phyloP scores from a whole-genome alignment of 2,797 vertebrate genomes.

The Lepidocolaptes lacrymiger region DNA sequence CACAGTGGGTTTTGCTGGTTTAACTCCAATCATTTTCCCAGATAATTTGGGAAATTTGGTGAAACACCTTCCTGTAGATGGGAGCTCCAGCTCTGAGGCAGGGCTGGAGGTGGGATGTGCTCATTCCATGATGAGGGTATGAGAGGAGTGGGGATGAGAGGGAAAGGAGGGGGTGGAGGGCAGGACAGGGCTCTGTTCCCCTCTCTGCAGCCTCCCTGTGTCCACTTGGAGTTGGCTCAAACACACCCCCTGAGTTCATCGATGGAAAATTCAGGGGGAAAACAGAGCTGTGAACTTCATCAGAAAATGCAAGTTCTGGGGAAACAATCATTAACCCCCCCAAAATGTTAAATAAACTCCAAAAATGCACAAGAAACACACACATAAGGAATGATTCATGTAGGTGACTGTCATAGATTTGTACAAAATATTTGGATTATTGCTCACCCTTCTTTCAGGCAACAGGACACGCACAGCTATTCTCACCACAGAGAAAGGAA shows the following conservation, averaged over 20 bases:
- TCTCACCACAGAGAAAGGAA: neutral
- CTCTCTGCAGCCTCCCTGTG: neutral
- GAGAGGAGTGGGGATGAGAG: neutral
- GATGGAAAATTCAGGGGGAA: neutral
- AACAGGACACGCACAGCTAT: neutral
- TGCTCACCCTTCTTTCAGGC: neutral
- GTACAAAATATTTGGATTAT: neutral
- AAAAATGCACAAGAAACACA: neutral
- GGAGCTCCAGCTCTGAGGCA: neutral
- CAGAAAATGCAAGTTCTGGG: neutral
- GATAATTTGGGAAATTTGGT: neutral
- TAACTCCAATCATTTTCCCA: neutral
- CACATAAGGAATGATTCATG: neutral
- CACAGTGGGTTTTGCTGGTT: neutral
- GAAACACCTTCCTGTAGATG: neutral
- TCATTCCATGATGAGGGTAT: fast-evolving
- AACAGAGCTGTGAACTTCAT: neutral
- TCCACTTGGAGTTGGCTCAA: neutral
- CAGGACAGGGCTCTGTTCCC: neutral
- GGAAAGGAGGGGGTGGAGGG: neutral
- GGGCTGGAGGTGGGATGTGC: neutral
- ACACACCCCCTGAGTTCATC: neutral
- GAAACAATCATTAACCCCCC: neutral
- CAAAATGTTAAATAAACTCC: neutral
- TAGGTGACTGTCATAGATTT: neutral